phyloP scores from a whole-genome alignment of 2,797 vertebrate genomes.

The Pristis pectinata region DNA sequence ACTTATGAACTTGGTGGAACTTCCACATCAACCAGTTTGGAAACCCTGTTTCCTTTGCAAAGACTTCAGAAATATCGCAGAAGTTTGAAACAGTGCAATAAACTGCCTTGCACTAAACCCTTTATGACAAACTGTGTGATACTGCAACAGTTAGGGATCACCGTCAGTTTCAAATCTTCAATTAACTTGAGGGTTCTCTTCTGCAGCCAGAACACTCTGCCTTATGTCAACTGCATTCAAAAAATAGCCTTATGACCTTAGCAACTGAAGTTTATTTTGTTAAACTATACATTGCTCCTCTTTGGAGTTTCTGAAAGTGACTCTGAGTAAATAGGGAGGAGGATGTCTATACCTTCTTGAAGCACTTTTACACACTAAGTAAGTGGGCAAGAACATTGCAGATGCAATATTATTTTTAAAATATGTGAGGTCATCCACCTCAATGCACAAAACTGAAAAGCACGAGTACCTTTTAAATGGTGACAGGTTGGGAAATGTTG shows the following conservation, averaged over 20 bases:
- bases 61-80: neutral
- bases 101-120: neutral
- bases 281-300: no score
- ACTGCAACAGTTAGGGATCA: neutral
- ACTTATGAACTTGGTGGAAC: neutral
- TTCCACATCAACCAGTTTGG: neutral
- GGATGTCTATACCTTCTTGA: no score
- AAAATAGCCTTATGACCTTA: neutral
- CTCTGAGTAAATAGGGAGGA: no score
- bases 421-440: no score
- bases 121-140: neutral
- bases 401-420: no score
- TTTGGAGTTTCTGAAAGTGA: no score
- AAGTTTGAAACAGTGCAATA: neutral
- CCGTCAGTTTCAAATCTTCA: neutral
- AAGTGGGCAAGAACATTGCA: no score
- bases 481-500: no score
- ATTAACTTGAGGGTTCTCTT: neutral
- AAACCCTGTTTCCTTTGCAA: neutral
- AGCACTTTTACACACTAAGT: no score
- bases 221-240: neutral
- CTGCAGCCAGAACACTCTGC: neutral
- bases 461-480: no score
- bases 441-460: no score
- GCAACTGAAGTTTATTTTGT: neutral